These are phyloP conservation scores for Peromyscus leucopus DNA, from an alignment of 2,113 vertebrate species.

Conservation along the genomic window DNA sequence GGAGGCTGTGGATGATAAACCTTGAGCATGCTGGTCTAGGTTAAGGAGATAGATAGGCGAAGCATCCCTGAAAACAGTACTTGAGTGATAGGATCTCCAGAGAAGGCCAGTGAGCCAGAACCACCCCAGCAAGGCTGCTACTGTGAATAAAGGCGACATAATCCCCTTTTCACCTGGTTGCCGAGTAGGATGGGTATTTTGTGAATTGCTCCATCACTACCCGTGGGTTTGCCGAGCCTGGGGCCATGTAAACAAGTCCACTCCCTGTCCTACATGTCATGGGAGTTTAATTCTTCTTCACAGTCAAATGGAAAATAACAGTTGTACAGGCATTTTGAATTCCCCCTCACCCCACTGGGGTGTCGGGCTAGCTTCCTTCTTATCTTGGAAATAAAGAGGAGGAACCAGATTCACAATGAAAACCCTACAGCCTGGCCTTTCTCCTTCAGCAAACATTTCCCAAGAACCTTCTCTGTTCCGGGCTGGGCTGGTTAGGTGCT, in stretches of 20 bases:
- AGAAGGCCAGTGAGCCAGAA: not conserved
- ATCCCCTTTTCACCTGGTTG: slow-evolving; percentile 58
- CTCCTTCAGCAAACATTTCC: slow-evolving; percentile 9
- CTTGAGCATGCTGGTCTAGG: not conserved
- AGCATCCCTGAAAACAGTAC: not conserved
- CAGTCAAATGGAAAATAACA: slow-evolving; percentile 82
- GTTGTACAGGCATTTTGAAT: slow-evolving; percentile 69
- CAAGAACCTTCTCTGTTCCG: not conserved
- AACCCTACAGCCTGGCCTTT: not conserved
- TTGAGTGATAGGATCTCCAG: slow-evolving; percentile 21
- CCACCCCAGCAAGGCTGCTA: not conserved
- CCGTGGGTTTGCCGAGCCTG: slow-evolving; percentile 77
- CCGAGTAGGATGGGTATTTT: slow-evolving; percentile 59
- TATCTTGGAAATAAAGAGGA: slow-evolving; percentile 62
- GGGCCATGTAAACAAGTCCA: slow-evolving; percentile 35
- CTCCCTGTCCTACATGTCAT: slow-evolving; percentile 63
- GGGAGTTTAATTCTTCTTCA: slow-evolving; percentile 83
- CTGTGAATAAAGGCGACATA: slow-evolving; percentile 48
- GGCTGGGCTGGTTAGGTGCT: not conserved
- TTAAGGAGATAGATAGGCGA: not conserved
- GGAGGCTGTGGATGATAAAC: not conserved
- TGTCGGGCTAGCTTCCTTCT: slow-evolving; percentile 56
- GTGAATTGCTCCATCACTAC: slow-evolving; percentile 55
- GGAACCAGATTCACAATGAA: slow-evolving; percentile 64
- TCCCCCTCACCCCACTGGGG: slow-evolving; percentile 53